These are phyloP conservation scores for Cheumatopsyche charites DNA, from an alignment of 1,140 invertebrate genomes.

Conservation along the genomic window DNA sequence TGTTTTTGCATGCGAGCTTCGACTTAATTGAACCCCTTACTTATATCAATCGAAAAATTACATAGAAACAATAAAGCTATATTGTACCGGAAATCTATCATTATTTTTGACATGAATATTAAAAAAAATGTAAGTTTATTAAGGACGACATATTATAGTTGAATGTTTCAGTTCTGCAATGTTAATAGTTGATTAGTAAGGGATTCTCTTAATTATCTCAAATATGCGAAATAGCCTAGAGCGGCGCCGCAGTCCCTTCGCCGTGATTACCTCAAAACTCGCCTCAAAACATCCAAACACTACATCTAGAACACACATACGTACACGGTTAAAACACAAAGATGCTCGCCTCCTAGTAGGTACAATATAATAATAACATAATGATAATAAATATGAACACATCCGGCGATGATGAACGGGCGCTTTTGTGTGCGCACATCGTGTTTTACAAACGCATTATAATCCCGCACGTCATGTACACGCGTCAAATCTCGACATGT, in stretches of 20 bases:
- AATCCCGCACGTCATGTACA: too few species aligned
- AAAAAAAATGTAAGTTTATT: too few species aligned
- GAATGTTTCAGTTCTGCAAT: background rate
- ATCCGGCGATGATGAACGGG: too few species aligned
- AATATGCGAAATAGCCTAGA: conserved; percentile 23
- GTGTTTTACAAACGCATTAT: too few species aligned
- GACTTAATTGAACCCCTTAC: conserved; percentile 28
- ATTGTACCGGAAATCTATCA: too few species aligned
- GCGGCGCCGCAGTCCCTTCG: conserved; percentile 24
- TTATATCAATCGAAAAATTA: background rate
- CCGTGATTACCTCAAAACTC: conserved; percentile 26
- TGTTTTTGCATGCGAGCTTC: conserved; percentile 32
- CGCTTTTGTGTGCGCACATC: too few species aligned
- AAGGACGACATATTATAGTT: background rate
- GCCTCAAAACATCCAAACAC: background rate
- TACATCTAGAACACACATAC: background rate
- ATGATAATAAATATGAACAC: too few species aligned
- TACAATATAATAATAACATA: too few species aligned
- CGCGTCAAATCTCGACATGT: too few species aligned
- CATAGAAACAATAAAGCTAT: background rate
- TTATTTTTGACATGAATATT: too few species aligned
- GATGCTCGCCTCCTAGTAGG: too few species aligned
- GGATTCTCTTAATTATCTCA: conserved; percentile 14
- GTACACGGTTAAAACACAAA: too few species aligned
- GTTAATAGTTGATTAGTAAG: conserved; percentile 32